Percentiles rank a stretch among this genome's conserved stretches.
Conservation (phyloP, 2,113 vertebrate species). For the Malaclemys terrapin region DNA sequence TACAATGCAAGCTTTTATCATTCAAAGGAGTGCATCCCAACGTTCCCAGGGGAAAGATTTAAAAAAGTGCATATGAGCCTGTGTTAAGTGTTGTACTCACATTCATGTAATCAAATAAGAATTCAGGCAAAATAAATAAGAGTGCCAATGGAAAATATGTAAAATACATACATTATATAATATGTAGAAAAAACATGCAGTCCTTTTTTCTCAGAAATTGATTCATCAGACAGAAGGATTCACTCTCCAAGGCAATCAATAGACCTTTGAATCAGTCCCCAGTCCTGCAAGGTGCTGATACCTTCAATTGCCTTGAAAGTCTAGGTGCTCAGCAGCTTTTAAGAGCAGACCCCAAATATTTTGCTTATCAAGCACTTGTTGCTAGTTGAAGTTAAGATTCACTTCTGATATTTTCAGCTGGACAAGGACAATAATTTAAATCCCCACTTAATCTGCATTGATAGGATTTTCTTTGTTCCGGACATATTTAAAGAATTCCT, state of each 20-base stretch:
- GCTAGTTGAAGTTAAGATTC: neutral
- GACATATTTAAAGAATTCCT: neutral
- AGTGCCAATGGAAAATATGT: neutral
- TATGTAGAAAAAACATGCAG: neutral
- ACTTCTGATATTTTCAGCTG: neutral
- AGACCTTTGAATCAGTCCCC: neutral
- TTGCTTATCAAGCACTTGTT: slow-evolving; percentile 3
- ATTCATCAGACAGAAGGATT: neutral
- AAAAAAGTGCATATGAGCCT: neutral
- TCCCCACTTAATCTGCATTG: neutral
- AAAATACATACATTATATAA: neutral
- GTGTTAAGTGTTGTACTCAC: neutral
- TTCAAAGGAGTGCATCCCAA: neutral
- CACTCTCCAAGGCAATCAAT: neutral
- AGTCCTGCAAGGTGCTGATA: neutral
- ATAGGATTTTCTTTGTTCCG: neutral
- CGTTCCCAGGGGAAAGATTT: neutral
- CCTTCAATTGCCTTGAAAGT: neutral
- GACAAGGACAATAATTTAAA: neutral
- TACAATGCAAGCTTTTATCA: neutral
- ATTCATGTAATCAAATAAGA: neutral
- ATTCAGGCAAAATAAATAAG: neutral
- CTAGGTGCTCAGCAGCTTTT: neutral
- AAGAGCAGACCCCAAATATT: neutral
- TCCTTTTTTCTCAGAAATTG: neutral